Base-by-base conservation (phyloP, 2,888 invertebrate genomes). In the Mythimna vitellina region DNA sequence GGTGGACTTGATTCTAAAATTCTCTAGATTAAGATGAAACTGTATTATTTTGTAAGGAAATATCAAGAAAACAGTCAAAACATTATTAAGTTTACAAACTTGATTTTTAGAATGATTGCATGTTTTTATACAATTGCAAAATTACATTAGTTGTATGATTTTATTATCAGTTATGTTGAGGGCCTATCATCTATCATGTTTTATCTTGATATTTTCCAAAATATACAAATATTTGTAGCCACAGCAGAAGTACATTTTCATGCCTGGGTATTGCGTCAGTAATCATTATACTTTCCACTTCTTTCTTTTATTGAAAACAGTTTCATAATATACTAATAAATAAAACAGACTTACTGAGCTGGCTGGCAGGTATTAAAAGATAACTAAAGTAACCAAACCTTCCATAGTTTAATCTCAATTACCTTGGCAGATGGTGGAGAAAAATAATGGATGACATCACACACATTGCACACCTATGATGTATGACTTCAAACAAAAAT, bases 391-490 rank as follows among this genome's bases (percentile, higher is more conserved):
- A 57, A 67, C 58, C 69, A 78, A 80, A 81, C 67, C 72, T 73
- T 74, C 76, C 61, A 69, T 71, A 64, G 65, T 65, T 64, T 83
- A 81, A 83, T 85, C 80, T 84, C 74, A 78, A 76, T 73, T 83
- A 82, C 80, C 80, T 82, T 69, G 72, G 78, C 81, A 83, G 76
- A 79, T 85, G 78, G 72, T 75, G 64, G 32, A 70, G 54, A 81
- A 84, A 79, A 83, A 82, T 75, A 73, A 83, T 80, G 35, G 7
- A 84, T 86, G 88, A 89, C 80, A 87, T 89, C 88, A 89, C 69
- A 78, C 71, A 61, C 70, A 73, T 63, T 76, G 78, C 70, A 75
- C 82, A 89, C 78, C 81, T 81, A 82, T 62, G 42, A 60, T 32
- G 25, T 32, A 65, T 35, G 17, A 56, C 63, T 72, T 60, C 65